A percentile compares a stretch with the other conserved stretches of the same genome.
phyloP scores from a whole-genome alignment of 1,140 invertebrate genomes.

The Diprion similis region DNA sequence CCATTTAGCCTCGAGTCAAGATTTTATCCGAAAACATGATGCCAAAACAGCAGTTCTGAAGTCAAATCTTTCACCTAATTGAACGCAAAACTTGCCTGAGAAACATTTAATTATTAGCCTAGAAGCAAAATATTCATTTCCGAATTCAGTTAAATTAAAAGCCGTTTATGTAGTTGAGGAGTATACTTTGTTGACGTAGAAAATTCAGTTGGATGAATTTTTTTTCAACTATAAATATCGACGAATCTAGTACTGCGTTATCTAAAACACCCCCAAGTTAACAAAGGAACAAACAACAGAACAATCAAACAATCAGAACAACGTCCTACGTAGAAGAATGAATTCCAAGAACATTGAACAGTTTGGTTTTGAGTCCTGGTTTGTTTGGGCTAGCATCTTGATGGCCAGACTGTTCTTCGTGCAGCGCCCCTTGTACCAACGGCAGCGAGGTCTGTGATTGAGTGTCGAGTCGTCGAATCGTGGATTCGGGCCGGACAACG shows the following conservation, averaged over 20 bases:
- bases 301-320: not conserved
- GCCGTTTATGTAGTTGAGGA: too few species aligned
- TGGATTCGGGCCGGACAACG: slow-evolving; percentile 55
- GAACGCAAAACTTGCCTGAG: too few species aligned
- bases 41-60: too few species aligned
- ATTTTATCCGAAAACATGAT: too few species aligned
- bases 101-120: too few species aligned
- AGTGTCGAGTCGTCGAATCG: slow-evolving; percentile 50
- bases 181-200: not conserved
- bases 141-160: too few species aligned
- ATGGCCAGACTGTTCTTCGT: slow-evolving; percentile 55
- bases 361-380: slow-evolving; percentile 61
- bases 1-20: too few species aligned
- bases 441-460: slow-evolving; percentile 55
- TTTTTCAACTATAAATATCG: not conserved
- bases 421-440: slow-evolving; percentile 53
- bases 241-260: not conserved
- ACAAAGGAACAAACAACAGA: not conserved
- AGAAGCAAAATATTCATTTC: too few species aligned
- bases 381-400: slow-evolving; percentile 59
- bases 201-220: not conserved
- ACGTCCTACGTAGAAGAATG: slow-evolving; percentile 54
- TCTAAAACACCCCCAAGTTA: not conserved
- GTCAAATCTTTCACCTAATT: too few species aligned
- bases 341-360: slow-evolving; percentile 59